Percentiles rank a stretch among this genome's conserved stretches.
Conservation (phyloP, 2,113 vertebrate genomes). For the Spilogale gracilis region DNA sequence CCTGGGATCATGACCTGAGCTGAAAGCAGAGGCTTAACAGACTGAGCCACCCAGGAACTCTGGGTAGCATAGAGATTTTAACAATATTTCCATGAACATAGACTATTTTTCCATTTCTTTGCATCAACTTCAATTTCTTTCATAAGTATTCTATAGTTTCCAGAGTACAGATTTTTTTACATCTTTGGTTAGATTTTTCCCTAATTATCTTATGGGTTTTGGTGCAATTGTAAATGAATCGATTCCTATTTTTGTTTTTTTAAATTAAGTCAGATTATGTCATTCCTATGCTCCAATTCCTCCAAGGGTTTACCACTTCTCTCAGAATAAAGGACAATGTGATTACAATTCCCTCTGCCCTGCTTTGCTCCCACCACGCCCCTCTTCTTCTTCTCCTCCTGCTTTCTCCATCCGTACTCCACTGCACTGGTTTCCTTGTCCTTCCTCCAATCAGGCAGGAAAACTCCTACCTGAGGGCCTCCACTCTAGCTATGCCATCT, state of each 20-base stretch:
- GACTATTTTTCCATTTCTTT: not conserved
- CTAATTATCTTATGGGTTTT: not conserved
- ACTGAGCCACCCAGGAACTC: no score
- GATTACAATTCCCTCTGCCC: not conserved
- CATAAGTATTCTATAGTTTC: not conserved
- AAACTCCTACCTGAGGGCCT: not conserved
- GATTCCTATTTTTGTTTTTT: not conserved
- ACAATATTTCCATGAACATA: not conserved
- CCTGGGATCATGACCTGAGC: no score
- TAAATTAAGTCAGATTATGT: not conserved
- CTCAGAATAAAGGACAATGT: not conserved
- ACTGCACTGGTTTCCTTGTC: not conserved
- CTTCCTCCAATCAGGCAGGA: not conserved
- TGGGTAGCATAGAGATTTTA: not conserved
- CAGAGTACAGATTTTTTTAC: not conserved
- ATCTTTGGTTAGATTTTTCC: not conserved
- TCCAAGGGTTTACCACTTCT: not conserved
- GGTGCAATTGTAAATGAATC: not conserved
- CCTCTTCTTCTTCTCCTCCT: not conserved
- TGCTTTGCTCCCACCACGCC: fast-evolving
- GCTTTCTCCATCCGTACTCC: not conserved
- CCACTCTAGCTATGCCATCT: not conserved
- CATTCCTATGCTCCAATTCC: not conserved
- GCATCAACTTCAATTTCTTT: not conserved
- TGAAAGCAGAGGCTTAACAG: no score